Conservation (phyloP, 2,797 vertebrate genomes). For the Pipistrellus pygmaeus region DNA sequence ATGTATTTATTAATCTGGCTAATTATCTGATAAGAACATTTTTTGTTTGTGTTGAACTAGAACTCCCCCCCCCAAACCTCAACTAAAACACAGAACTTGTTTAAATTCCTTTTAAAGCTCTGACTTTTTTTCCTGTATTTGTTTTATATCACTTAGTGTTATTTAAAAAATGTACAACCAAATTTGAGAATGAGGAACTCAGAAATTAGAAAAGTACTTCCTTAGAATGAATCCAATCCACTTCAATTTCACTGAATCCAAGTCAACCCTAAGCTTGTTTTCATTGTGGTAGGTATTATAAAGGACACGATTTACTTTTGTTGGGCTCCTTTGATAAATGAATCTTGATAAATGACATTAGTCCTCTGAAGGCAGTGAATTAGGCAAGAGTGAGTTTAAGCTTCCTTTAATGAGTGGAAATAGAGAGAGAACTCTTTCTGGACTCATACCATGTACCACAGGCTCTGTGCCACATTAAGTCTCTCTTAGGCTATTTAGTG, state of each 20-base stretch:
- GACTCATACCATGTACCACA: neutral
- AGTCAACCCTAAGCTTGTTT: neutral
- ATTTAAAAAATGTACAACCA: slow-evolving; percentile 9
- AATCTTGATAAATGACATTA: neutral
- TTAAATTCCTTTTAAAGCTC: slow-evolving; percentile 6
- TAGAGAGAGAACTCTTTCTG: neutral
- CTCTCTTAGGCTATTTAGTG: neutral
- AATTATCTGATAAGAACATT: slow-evolving; percentile 33
- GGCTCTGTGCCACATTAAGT: neutral
- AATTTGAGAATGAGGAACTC: slow-evolving; percentile 41
- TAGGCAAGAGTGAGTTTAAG: neutral
- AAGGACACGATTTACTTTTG: neutral
- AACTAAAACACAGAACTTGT: neutral
- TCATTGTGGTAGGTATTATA: neutral
- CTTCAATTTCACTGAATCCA: neutral
- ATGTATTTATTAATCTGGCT: neutral
- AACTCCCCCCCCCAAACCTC: neutral
- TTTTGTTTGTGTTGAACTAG: neutral
- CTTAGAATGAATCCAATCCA: neutral
- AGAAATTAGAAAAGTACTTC: neutral
- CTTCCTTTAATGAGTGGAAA: neutral
- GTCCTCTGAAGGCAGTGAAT: neutral
- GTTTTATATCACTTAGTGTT: neutral
- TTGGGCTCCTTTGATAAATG: slow-evolving; percentile 24
- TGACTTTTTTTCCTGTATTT: neutral